Conservation (phyloP, 2,888 invertebrate species). For the Troides helena region DNA sequence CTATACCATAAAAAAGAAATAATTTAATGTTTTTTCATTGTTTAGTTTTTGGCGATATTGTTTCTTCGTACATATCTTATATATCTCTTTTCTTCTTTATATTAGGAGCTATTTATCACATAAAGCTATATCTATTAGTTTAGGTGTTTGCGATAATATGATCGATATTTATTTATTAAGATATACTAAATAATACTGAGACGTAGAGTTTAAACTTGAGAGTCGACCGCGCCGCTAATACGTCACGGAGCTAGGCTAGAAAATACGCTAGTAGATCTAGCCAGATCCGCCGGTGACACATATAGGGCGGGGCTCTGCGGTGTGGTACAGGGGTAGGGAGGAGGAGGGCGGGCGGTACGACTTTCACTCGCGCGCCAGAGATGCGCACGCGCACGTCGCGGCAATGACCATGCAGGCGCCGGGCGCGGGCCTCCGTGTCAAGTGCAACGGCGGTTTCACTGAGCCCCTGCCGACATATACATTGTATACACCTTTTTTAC, state of each 20-base stretch:
- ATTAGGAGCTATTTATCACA: no score
- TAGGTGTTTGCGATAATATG: no score
- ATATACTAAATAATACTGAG: not conserved
- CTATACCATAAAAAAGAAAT: no score
- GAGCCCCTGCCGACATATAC: not conserved
- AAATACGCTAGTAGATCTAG: conserved; percentile 32
- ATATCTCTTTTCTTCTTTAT: no score
- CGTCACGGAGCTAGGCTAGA: conserved; percentile 26
- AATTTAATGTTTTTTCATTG: no score
- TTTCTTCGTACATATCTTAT: no score
- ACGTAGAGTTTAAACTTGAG: conserved; percentile 2
- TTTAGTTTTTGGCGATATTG: no score
- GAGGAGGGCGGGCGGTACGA: conserved; percentile 40
- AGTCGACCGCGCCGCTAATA: not conserved
- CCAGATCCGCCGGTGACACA: conserved; percentile 36
- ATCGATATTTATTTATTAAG: not conserved
- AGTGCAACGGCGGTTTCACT: conserved; percentile 50
- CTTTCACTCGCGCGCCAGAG: conserved; percentile 66
- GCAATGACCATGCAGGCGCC: conserved; percentile 62
- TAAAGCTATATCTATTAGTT: no score
- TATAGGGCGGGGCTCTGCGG: conserved; percentile 35
- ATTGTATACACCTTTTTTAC: not conserved
- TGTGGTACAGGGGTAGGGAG: conserved; percentile 30
- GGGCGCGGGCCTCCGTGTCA: conserved; percentile 52
- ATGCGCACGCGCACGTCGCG: conserved; percentile 44